Base-by-base conservation (phyloP, 2,113 vertebrate species). In the Sorex fumeus region DNA sequence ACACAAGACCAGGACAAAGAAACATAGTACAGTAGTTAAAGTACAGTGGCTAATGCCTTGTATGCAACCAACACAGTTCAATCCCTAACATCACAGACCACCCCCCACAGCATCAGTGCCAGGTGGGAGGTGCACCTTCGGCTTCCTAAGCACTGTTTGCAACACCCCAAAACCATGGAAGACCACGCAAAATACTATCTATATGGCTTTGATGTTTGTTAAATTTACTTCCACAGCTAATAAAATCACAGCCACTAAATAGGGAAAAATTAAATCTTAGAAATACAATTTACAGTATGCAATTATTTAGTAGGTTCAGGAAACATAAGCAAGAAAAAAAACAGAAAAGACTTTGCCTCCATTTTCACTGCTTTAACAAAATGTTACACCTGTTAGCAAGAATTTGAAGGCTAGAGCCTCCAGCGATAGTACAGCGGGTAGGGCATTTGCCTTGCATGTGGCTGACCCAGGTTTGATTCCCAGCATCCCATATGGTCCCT, bases 111-210 rank as follows among this genome's bases (percentile, higher is more conserved):
- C 57, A 60, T 60, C 57, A 60, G 47, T 50, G 47, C 2, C 2
- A 9, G 47, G 47, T 40, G 13, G 18, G 53, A 53, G 12, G 53
- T 16, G 53, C 53, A 13, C 18, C 53, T 53, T 15, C 4, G 13
- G 18, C 15, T 12, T 53, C 18, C 53, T 53, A 53, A 53, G 15
- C 53, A 53, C 53, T 40, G 40, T 40, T 40, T 40, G 40, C 40
- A 84, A 88, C 9, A 82, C 64, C 19, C 21, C 71, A 92, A 81
- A 76, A 36, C 71, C 53, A 93, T 2, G 0, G 75, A 88, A 79
- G 60, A 62, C 4, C 79, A 87, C 8, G 64, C 16, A 90, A 67
- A 76, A 47, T 79, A 78, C 50, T 93, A 45, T 88, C 45, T 81
- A 36, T 27, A 69, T 1, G 78, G 13, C 30, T 93, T 28, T 93